A percentile compares a stretch with the other conserved stretches of the same genome.
Evolutionary conservation across 2,113 vertebrate genomes (phyloP).

Genomic region (Cettia cetti): DNA sequence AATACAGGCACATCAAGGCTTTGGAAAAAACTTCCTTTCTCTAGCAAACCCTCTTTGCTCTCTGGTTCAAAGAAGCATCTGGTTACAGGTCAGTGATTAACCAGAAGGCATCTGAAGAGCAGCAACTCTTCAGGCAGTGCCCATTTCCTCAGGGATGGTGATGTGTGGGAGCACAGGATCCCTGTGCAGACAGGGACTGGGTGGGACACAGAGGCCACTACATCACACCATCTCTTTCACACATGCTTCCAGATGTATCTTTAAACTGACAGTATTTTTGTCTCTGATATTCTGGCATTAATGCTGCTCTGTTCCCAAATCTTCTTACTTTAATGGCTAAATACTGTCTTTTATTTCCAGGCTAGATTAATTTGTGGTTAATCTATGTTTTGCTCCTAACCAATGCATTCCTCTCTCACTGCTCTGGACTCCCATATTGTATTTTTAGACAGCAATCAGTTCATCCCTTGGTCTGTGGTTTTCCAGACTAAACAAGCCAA

Average conservation of each 20-base stretch:
- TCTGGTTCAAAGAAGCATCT: not conserved
- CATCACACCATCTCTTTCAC: not conserved
- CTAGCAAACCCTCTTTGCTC: not conserved
- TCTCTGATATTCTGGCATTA: not conserved
- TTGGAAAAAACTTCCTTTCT: not conserved
- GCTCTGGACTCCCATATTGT: not conserved
- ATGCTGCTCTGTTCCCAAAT: not conserved
- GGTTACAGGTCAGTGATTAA: not conserved
- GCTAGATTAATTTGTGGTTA: not conserved
- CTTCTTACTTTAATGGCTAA: not conserved
- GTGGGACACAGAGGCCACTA: not conserved
- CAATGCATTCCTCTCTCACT: not conserved
- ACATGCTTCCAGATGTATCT: not conserved
- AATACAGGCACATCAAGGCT: not conserved
- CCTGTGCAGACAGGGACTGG: not conserved
- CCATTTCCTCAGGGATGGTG: not conserved
- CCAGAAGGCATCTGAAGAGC: not conserved
- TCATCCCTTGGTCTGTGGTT: not conserved
- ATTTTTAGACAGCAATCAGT: constrained; percentile 11
- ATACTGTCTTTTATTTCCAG: not conserved
- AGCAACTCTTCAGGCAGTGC: not conserved
- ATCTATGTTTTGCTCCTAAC: not conserved
- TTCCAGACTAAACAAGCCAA: constrained; percentile 27
- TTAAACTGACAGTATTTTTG: not conserved
- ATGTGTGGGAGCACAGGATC: rapidly evolving